A percentile compares a stretch with the other conserved stretches of the same genome.
These are phyloP conservation scores for Spinus olivaceus DNA, from an alignment of 2,797 vertebrate genomes.

Conservation along the genomic window DNA sequence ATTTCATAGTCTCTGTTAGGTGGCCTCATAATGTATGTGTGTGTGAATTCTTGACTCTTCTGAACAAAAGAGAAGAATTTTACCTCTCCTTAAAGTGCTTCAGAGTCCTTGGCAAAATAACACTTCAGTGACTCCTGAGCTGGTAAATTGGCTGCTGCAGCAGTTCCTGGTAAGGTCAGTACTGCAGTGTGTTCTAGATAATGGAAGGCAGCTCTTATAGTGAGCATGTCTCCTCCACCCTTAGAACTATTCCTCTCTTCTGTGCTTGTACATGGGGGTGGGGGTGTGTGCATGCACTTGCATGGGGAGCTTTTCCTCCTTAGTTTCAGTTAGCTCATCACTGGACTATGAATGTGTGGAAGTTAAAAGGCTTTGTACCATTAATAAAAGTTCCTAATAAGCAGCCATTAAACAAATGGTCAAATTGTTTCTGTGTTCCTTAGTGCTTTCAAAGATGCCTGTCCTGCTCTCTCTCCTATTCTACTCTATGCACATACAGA, in stretches of 20 bases:
- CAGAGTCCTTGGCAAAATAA: neutral
- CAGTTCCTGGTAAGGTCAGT: neutral
- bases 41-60: neutral
- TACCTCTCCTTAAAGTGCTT: neutral
- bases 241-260: neutral
- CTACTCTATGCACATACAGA: neutral
- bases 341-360: neutral
- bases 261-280: neutral
- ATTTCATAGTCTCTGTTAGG: neutral
- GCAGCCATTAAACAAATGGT: neutral
- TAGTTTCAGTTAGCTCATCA: neutral
- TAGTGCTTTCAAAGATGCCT: neutral
- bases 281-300: accelerated
- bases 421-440: neutral
- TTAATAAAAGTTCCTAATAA: neutral
- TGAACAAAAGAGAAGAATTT: neutral
- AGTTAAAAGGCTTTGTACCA: neutral
- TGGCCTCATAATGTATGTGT: neutral
- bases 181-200: neutral
- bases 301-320: neutral
- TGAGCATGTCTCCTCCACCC: neutral
- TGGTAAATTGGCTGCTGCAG: neutral
- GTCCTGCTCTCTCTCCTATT: neutral
- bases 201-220: neutral
- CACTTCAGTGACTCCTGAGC: neutral